Base-by-base conservation (phyloP, 1,140 invertebrate genomes). In the Drosophila rhopaloa region DNA sequence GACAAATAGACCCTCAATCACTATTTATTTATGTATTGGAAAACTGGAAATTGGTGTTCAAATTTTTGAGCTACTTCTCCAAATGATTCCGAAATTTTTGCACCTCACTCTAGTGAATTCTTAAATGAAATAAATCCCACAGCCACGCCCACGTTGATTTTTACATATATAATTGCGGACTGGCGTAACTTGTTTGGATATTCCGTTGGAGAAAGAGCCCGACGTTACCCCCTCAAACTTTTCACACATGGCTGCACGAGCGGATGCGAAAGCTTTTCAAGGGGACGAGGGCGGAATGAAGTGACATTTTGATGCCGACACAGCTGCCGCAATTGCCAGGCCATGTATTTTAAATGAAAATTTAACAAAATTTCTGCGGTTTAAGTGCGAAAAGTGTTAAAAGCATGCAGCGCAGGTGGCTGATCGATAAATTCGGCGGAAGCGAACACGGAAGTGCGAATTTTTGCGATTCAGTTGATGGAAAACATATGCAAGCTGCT, bases 311-410 rank as follows among this genome's bases (percentile, higher is more conserved):
- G 79, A 80, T 76, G 66, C 63, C 56, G 56, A 14, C 41, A 57
- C 37, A 37, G 79, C 71, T 88, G 84, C 66, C 71, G 78, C 58
- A 82, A 55, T 88, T 76, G 76, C 62, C 54, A 54, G 73, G 29
- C 61, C 65, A 83, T 88, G 80, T 84, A 84, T 88, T 61, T 88
- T 88, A 89, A 80, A 88, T 88, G 80, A 71, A 70, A 84, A 79
- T 80, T 84, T 73, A 84, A 81, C 65, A 84, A 84, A 88, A 89
- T 77, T 79, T 73, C 74, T 89, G 84, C 85, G 84, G 84, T 89
- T 68, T 48, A 89, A 84, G 84, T 81, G 84, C 65, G 76, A 89
- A 89, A 89, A 84, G 83, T 81, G 82, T 79, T 57, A 65, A 77
- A 47, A 60, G 62, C 56, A 14, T 14, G 44, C 47, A 41, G 54